A percentile compares a stretch with the other conserved stretches of the same genome.
These are phyloP conservation scores for Engraulis encrasicolus DNA, from an alignment of 2,113 vertebrate genomes.

Conservation along the genomic window DNA sequence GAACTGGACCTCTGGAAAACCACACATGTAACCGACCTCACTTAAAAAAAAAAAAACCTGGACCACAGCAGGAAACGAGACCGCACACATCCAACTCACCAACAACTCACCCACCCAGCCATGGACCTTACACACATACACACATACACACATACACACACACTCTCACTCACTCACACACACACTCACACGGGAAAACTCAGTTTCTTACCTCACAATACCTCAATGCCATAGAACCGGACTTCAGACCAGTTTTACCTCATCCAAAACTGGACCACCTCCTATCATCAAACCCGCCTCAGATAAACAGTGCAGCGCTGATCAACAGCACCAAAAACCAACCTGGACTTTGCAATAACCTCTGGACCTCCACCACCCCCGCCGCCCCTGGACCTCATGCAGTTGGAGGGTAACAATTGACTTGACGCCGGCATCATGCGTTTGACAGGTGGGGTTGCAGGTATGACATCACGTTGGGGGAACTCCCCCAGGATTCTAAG, in stretches of 20 bases:
- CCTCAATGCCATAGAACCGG: background rate
- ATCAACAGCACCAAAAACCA: conserved; percentile 20
- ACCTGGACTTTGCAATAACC: conserved; percentile 12
- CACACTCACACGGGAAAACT: background rate
- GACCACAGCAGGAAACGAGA: background rate
- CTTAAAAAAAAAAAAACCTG: no score
- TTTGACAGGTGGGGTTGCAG: no score
- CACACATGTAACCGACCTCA: background rate
- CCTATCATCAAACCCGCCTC: conserved; percentile 18
- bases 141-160: background rate
- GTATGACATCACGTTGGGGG: no score
- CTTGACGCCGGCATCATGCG: no score
- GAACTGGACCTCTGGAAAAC: conserved; percentile 26
- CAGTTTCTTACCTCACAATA: conserved; percentile 6
- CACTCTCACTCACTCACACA: background rate
- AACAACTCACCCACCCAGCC: background rate
- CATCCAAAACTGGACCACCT: conserved; percentile 35
- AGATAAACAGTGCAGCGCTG: background rate
- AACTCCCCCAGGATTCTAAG: no score
- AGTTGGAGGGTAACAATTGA: no score
- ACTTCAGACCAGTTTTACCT: background rate
- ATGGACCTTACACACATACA: background rate
- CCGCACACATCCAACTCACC: background rate
- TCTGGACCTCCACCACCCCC: background rate
- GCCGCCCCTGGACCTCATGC: conserved; percentile 31